These are phyloP conservation scores for Sporophila hypoxantha DNA, from an alignment of 2,113 vertebrate genomes.

Conservation along the genomic window DNA sequence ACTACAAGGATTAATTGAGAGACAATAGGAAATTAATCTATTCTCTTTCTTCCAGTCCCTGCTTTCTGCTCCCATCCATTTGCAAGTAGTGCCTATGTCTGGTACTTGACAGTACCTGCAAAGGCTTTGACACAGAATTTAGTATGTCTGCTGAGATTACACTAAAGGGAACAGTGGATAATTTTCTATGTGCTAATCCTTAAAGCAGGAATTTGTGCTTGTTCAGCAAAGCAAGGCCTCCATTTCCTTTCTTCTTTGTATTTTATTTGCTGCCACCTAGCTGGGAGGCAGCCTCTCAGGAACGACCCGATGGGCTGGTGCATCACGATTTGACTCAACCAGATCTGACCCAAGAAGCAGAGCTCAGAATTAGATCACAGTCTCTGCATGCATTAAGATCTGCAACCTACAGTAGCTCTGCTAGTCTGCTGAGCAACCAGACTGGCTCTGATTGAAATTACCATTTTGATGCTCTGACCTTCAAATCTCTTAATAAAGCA, in stretches of 20 bases:
- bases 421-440: conserved; percentile 45
- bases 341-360: conserved; percentile 47
- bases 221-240: conserved; percentile 11
- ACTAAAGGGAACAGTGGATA: conserved; percentile 5
- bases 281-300: background rate
- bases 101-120: background rate
- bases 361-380: conserved; percentile 53
- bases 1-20: background rate
- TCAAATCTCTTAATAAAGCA: conserved; percentile 61
- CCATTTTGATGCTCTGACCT: conserved; percentile 61
- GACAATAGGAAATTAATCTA: background rate
- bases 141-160: conserved; percentile 29
- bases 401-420: conserved; percentile 22
- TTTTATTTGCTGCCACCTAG: conserved; percentile 16
- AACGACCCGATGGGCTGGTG: background rate
- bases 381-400: conserved; percentile 26
- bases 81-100: background rate
- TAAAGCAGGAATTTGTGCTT: conserved; percentile 12
- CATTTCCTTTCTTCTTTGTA: background rate
- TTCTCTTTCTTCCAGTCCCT: background rate
- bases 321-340: conserved; percentile 34
- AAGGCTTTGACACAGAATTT: conserved; percentile 11
- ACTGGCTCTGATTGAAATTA: conserved; percentile 57
- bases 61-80: conserved; percentile 6
- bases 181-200: conserved; percentile 25